Evolutionary conservation across 2,113 vertebrate species (phyloP).

Genomic region (Variabilichromis moorii): DNA sequence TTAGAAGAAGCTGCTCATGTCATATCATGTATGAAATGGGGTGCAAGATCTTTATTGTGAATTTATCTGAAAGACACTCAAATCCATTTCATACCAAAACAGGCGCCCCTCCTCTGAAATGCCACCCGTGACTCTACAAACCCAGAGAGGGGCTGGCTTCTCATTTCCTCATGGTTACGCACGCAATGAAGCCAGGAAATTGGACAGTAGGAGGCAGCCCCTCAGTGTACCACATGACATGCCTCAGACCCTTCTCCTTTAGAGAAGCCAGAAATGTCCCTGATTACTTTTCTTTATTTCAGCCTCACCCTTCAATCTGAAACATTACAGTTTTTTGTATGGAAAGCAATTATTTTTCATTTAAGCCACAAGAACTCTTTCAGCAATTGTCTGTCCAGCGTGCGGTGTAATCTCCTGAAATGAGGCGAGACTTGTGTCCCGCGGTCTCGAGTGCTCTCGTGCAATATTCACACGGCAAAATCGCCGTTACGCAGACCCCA

Average conservation of each 20-base stretch:
- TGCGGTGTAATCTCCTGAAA: constrained; percentile 20
- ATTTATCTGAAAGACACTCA: neutral
- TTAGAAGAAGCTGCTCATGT: neutral
- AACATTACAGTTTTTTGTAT: neutral
- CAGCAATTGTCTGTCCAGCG: neutral
- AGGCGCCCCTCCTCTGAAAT: neutral
- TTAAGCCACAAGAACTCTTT: neutral
- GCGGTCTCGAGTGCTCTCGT: neutral
- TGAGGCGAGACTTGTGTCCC: neutral
- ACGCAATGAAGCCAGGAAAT: constrained; percentile 62
- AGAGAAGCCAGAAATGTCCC: constrained; percentile 25
- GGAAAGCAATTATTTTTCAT: constrained; percentile 40
- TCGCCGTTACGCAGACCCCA: neutral
- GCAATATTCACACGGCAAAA: neutral
- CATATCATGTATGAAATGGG: neutral
- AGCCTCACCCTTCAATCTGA: neutral
- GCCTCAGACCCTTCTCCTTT: constrained; percentile 34
- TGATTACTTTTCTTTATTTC: constrained; percentile 53
- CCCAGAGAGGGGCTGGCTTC: constrained; percentile 20
- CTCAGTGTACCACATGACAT: constrained; percentile 28
- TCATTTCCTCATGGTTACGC: constrained; percentile 63
- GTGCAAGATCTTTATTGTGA: neutral
- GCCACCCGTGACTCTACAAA: constrained; percentile 5
- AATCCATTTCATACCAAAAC: neutral
- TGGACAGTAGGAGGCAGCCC: constrained; percentile 43